Percentiles rank a stretch among this genome's conserved stretches.
These are phyloP conservation scores for Phrixothrix hirtus DNA, from an alignment of 2,888 invertebrate genomes.

Conservation along the genomic window DNA sequence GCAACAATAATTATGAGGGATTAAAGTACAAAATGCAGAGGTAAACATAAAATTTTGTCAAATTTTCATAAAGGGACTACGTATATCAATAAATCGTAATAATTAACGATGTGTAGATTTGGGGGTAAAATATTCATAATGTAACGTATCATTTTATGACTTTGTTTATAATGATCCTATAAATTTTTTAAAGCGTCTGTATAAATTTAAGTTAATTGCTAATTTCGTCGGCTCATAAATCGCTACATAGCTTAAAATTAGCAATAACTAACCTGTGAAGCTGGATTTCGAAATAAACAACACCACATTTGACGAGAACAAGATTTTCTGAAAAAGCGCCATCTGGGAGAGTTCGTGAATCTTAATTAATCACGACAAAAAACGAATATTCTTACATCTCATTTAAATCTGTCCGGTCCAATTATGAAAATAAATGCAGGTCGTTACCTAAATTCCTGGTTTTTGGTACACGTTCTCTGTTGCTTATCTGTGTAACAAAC, in stretches of 20 bases:
- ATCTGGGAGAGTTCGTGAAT: too few species aligned
- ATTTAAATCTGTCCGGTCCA: neutral
- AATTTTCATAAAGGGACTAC: too few species aligned
- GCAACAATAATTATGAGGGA: too few species aligned
- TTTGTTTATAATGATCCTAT: slow-evolving; percentile 8
- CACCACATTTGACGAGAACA: too few species aligned
- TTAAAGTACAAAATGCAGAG: too few species aligned
- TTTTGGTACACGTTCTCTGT: neutral
- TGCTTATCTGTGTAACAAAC: neutral
- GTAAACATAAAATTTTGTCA: too few species aligned
- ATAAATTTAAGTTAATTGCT: slow-evolving; percentile 15
- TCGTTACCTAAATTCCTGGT: neutral
- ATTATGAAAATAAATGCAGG: neutral
- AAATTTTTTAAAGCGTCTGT: slow-evolving; percentile 5
- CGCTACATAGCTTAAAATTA: slow-evolving; percentile 17
- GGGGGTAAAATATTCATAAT: neutral
- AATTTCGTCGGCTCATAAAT: slow-evolving; percentile 9
- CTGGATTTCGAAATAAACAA: slow-evolving; percentile 2
- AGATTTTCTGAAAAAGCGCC: too few species aligned
- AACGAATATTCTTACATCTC: neutral
- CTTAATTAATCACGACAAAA: neutral
- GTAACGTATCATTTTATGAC: neutral
- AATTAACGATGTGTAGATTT: neutral
- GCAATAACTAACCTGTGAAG: slow-evolving; percentile 17
- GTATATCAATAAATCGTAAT: too few species aligned